These are phyloP conservation scores for Isurus oxyrinchus DNA, from an alignment of 2,113 vertebrate genomes.

Conservation along the genomic window DNA sequence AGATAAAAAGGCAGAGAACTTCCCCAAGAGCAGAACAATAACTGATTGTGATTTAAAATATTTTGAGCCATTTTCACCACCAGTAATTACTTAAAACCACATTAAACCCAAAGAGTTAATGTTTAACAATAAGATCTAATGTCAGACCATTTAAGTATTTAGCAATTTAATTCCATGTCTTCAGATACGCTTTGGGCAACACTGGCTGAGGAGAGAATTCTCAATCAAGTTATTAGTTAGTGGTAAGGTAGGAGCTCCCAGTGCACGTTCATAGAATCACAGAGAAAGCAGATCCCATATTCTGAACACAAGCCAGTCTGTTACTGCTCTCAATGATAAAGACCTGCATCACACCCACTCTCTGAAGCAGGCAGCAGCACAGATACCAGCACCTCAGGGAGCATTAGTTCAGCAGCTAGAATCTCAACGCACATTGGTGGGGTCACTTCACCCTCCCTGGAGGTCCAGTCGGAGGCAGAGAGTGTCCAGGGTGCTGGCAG, in stretches of 20 bases:
- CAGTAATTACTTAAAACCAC: background rate
- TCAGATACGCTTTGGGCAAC: background rate
- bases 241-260: background rate
- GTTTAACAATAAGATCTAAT: slow-evolving; percentile 6
- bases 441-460: too few relatives aligned
- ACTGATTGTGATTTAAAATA: background rate
- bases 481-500: too few relatives aligned
- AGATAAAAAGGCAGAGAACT: background rate
- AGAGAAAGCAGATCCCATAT: background rate
- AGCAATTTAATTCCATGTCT: background rate
- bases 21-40: too few relatives aligned
- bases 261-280: background rate
- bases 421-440: too few relatives aligned
- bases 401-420: too few relatives aligned
- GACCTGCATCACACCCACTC: too few relatives aligned
- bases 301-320: too few relatives aligned
- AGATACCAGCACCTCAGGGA: too few relatives aligned
- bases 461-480: too few relatives aligned
- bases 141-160: slow-evolving; percentile 1
- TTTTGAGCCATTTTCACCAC: background rate
- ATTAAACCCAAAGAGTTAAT: slow-evolving; percentile 4
- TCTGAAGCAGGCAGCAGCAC: too few relatives aligned
- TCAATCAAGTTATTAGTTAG: background rate
- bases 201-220: background rate
- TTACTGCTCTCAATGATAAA: background rate